phyloP scores from a whole-genome alignment of 2,113 vertebrate genomes.

The Pristiophorus japonicus region DNA sequence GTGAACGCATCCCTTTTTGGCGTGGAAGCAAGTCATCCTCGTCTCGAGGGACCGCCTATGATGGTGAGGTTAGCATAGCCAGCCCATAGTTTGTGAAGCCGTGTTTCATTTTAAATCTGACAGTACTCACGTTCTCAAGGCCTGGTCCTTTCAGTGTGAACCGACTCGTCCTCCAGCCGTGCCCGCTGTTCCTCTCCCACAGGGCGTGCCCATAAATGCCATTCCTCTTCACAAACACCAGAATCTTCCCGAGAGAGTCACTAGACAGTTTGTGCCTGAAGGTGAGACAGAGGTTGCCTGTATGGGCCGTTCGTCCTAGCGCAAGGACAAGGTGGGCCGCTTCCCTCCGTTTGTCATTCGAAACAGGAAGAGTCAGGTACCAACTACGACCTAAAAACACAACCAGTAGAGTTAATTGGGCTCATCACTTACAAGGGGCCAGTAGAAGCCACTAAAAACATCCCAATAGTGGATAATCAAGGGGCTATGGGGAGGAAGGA shows the following conservation, averaged over 20 bases:
- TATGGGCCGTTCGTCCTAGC: constrained; percentile 56
- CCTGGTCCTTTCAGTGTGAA: constrained; percentile 70
- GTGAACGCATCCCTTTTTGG: too few species aligned
- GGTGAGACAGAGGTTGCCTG: constrained; percentile 76
- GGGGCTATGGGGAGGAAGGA: too few species aligned
- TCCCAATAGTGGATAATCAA: too few species aligned
- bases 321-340: constrained; percentile 75
- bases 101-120: not conserved
- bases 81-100: not conserved
- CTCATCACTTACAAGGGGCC: not conserved
- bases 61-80: too few species aligned
- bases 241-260: constrained; percentile 74
- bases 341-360: constrained; percentile 62
- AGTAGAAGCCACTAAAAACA: too few species aligned
- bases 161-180: constrained; percentile 80
- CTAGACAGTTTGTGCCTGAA: constrained; percentile 81
- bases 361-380: constrained; percentile 74
- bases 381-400: constrained; percentile 49
- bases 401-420: not conserved
- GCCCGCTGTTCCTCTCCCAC: constrained; percentile 79
- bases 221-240: constrained; percentile 76
- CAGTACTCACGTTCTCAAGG: constrained; percentile 76
- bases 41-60: too few species aligned
- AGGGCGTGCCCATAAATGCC: constrained; percentile 71
- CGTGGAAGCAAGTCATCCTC: too few species aligned